A percentile compares a stretch with the other conserved stretches of the same genome.
Conservation (phyloP, 2,888 invertebrate species). For the Dione vanillae region DNA sequence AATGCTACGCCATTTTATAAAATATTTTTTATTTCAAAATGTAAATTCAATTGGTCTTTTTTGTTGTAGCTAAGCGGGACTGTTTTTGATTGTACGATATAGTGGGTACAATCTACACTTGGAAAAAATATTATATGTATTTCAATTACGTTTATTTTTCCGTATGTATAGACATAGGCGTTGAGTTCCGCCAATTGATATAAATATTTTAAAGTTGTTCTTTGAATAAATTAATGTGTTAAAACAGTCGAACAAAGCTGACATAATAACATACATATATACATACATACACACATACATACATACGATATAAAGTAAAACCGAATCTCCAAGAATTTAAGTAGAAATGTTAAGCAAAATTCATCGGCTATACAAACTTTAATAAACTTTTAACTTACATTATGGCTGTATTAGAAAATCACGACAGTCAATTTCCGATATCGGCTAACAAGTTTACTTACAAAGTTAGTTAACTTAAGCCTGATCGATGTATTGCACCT, state of each 20-base stretch:
- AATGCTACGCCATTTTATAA: constrained; percentile 28
- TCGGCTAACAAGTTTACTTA: constrained; percentile 45
- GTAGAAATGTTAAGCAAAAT: constrained; percentile 1
- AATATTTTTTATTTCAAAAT: constrained; percentile 31
- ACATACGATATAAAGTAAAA: no score
- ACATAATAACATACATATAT: no score
- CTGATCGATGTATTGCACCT: constrained; percentile 42
- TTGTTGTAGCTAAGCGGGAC: background rate
- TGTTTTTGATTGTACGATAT: background rate
- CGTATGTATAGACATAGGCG: no score
- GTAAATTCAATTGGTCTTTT: constrained; percentile 13
- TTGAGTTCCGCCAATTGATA: no score
- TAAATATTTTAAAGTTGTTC: no score
- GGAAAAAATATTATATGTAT: no score
- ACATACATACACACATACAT: no score
- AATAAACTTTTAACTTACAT: constrained; percentile 19
- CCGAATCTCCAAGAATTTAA: constrained; percentile 23
- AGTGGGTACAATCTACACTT: no score
- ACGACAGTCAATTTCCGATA: constrained; percentile 45
- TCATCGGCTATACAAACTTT: constrained; percentile 1
- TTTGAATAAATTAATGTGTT: no score
- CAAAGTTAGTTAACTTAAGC: constrained; percentile 45
- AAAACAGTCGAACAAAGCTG: no score
- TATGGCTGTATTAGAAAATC: constrained; percentile 30
- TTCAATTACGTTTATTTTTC: no score